Percentiles rank a stretch among this genome's conserved stretches.
phyloP scores from a whole-genome alignment of 2,888 invertebrate species.

The Cremastinae sp. region DNA sequence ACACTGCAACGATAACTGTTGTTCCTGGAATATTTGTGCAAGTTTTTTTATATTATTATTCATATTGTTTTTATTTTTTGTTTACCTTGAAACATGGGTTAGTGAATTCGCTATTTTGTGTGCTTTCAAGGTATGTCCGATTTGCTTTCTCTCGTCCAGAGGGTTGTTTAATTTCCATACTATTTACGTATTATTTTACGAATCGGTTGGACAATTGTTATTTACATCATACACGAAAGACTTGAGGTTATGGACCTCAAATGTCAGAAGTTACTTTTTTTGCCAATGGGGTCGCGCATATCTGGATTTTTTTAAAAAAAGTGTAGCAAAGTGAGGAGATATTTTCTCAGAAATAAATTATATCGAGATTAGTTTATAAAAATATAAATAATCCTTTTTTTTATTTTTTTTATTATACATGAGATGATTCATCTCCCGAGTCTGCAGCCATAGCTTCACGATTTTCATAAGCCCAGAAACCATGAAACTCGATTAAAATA shows the following conservation, averaged over 20 bases:
- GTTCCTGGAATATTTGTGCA: slow-evolving; percentile 84
- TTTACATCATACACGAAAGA: neutral
- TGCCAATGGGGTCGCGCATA: no score
- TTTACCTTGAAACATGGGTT: slow-evolving; percentile 81
- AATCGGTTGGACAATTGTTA: neutral
- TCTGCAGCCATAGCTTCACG: slow-evolving; percentile 90
- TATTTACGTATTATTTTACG: neutral
- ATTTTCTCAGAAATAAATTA: neutral
- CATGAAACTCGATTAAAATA: slow-evolving; percentile 96
- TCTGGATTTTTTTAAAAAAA: neutral
- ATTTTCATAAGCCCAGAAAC: slow-evolving; percentile 98
- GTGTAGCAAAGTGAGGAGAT: no score
- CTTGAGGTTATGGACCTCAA: no score
- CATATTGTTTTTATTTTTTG: neutral
- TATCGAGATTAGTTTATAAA: neutral
- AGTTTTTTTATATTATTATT: neutral
- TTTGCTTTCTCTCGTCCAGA: neutral
- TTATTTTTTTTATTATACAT: slow-evolving; percentile 70
- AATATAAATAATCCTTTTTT: slow-evolving; percentile 46
- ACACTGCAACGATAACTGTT: slow-evolving; percentile 87
- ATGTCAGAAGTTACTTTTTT: no score
- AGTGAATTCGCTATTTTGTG: slow-evolving; percentile 60
- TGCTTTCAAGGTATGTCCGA: slow-evolving; percentile 59
- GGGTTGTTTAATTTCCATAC: neutral
- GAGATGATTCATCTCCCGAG: slow-evolving; percentile 80